Evolutionary conservation across 2,888 invertebrate genomes (phyloP), one percentile per base, ranked within the genome.

Genomic region (Netelia fuscicornis): DNA sequence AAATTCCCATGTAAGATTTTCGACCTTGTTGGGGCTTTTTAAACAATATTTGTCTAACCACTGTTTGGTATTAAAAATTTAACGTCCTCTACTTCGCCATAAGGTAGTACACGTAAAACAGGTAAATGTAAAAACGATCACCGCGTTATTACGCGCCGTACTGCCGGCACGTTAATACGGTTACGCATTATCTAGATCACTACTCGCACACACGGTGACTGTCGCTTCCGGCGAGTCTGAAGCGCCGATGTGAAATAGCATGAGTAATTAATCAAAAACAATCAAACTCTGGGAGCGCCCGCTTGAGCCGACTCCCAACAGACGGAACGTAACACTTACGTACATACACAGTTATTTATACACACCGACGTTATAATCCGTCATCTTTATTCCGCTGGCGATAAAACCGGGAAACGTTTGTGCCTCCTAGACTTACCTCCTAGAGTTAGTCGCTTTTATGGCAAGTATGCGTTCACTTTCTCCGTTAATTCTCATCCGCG

Each of bases 251-350:
- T 89, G 91, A 90, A 91, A 89, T 89, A 88, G 89, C 89, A 89
- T 86, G 89, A 89, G 91, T 91, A 92, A 93, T 93, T 93, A 93
- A 93, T 93, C 93, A 93, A 91, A 92, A 92, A 93, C 93, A 93
- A 93, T 93, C 93, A 93, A 93, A 93, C 90, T 91, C 91, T 93
- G 93, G 92, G 93, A 93, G 93, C 91, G 89, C 86, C 87, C 86
- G 80, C 86, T 89, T 81, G 78, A 86, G 85, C 88, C 87, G 89
- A 92, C 93, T 93, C 93, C 91, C 93, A 93, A 93, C 92, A 88
- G 81, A 83, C 84, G 79, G 81, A 88, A 88, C 86, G 89, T 83
- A 74, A 88, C 87, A 58, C 10, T 13, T 58, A 58, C 20, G 58
- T 20, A 48, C 48, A 64, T 75, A 77, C 84, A 89, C 87, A 88